Base-by-base conservation (phyloP, 2,797 vertebrate species). In the Adrianichthys oophorus region DNA sequence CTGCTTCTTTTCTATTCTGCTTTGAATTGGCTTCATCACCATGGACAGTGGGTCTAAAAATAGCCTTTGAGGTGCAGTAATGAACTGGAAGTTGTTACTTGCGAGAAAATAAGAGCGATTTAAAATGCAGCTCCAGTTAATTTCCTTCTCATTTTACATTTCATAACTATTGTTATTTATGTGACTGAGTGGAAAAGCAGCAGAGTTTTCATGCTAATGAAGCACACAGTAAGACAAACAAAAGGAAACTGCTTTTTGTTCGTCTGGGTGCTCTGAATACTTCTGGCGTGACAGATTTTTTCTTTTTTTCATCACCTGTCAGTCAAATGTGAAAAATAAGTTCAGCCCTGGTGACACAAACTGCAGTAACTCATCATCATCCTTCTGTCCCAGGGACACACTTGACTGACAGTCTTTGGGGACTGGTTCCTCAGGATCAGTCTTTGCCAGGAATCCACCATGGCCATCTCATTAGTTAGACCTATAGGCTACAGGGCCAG, bases 261-360 rank as follows among this genome's bases (percentile, higher is more conserved):
- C 54, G 48, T 62, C 51, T 50, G 7, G 2, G 44, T 58, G 48
- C 53, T 57, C 24, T 53, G 23, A 53, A 74, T 73, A 78, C 48
- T 59, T 79, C 72, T 50, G 48, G 44, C 60, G 54, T 56, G 51
- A 79, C 75, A 62, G 24, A 18, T 52, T 74, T 37, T 37, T 37
- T 53, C 72, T 62, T 44, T 56, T 69, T 48, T 54, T 41, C 42
- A 58, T 63, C 53, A 19, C 48, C 76, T 87, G 82, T 79, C 85
- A 81, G 40, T 75, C 68, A 84, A 68, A 77, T 43, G 7, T 61
- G 47, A 51, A 52, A 80, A 82, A 83, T 62, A 64, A 75, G 70
- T 78, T 70, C 63, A 50, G 41, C 68, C 73, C 68, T 68, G 70
- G 79, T 69, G 55, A 54, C 74, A 72, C 41, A 62, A 68, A 62